Conservation (phyloP, 2,797 vertebrate species). For the Neomorphus geoffroyi region DNA sequence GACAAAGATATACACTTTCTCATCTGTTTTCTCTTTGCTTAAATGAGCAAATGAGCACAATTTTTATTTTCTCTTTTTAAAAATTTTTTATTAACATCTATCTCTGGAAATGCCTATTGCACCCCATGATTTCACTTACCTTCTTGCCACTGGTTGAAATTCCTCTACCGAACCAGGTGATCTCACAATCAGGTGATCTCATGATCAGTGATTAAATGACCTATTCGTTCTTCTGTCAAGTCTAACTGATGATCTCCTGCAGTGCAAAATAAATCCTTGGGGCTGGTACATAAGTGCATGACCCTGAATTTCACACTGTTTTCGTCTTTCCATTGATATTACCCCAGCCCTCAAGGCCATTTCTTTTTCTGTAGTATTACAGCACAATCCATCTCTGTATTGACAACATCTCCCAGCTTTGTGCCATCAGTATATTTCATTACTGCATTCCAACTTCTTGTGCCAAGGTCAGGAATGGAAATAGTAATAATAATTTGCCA, state of each 20-base stretch:
- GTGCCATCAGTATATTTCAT: constrained; percentile 4
- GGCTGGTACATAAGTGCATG: background rate
- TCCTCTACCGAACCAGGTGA: background rate
- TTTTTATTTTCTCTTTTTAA: background rate
- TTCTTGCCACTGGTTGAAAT: background rate
- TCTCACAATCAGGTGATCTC: background rate
- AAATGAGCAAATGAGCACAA: background rate
- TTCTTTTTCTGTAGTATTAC: constrained; percentile 3
- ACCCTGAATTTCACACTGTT: background rate
- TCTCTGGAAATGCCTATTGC: background rate
- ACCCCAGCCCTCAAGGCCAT: background rate
- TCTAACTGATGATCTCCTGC: background rate
- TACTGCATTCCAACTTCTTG: background rate
- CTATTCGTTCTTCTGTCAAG: background rate
- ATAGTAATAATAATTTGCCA: constrained; percentile 40
- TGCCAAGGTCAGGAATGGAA: constrained; percentile 8
- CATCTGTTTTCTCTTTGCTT: background rate
- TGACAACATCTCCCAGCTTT: background rate
- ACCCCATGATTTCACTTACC: background rate
- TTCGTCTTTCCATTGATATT: background rate
- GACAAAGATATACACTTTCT: background rate
- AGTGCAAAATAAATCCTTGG: background rate
- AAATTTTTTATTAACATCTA: background rate
- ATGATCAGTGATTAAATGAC: background rate
- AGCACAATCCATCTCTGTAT: background rate